Evolutionary conservation across 2,888 invertebrate genomes (phyloP), one percentile per base, ranked within the genome.

Genomic region (Drosophila rellima): DNA sequence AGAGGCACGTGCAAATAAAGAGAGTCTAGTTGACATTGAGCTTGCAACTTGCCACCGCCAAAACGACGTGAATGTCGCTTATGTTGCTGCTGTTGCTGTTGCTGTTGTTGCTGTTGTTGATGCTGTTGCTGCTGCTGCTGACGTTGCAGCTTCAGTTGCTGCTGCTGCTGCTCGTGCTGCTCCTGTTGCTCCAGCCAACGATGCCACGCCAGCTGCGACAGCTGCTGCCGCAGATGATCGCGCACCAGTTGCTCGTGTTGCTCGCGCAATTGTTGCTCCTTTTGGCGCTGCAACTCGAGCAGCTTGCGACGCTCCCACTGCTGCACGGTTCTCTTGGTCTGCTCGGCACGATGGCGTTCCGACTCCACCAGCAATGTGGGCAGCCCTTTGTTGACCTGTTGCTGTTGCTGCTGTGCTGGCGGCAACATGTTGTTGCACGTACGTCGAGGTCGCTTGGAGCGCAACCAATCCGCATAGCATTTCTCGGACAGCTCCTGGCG

Each of bases 121-220:
- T 15, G 15, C 1, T 29, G 11, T 1, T 18, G 40, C n/a, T 31
- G 31, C 7, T 26, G 17, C 1, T 6, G 40, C 2, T 13, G 29
- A 3, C 29, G 52, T 5, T 37, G 50, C n/a, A 40, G 29, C 29
- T 8, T 17, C 15, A 26, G 26, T 3, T 35, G 40, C 2, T 20
- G 18, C 3, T 11, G 39, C 20, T 40, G 44, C 7, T 17, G 11
- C 0, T 52, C 26, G 2, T 45, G 23, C 15, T 45, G 54, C 31
- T 55, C 54, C 31, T 55, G 44, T 29, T 64, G 73, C 5, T 35
- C 7, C 8, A 75, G 33, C 78, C 78, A 78, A 13, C 80, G 80
- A 23, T 70, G 57, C 70, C 76, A 78, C 17, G 78, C 80, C 0
- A 73, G 44, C 45, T 65, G 29, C 10, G 80, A 56, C 10, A 74